Base-by-base conservation (phyloP, 2,113 vertebrate genomes). In the Callionymus lyra region DNA sequence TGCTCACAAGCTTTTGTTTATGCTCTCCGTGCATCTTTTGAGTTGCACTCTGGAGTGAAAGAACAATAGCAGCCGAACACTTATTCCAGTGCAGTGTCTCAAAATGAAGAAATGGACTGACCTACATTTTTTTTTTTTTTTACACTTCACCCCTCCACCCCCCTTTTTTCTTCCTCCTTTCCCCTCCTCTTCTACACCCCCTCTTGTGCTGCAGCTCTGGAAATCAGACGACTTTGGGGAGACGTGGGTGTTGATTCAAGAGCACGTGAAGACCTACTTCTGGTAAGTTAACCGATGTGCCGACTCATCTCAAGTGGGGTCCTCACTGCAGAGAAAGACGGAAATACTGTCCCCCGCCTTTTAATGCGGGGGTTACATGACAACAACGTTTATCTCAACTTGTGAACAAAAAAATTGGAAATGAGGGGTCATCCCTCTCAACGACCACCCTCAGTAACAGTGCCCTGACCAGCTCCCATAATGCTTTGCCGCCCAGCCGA, bases 201-300 rank as follows among this genome's bases (percentile, higher is more conserved):
- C 32, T 42, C 44, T 31, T 54, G 38, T 21, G 31, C 54, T 70
- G 16, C 82, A 99, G 95, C 87, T 99, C 11, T 99, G 95, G 95
- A 97, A 94, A 62, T 99, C 95, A 0, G 94, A 97, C 15, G 93
- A 99, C 74, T 99, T 98, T 65, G 94, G 95, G 42, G 92, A 90
- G 84, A 95, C 93, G 1, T 99, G 95, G 95, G 81, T 95, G 66
- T 84, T 99, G 88, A 96, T 99, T 80, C 94, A 99, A 59, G 94
- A 98, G 16, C 94, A 99, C 0, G 95, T 99, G 50, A 99, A 95
- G 76, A 86, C 91, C 35, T 95, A 95, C 59, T 89, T 90, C 48
- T 99, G 95, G 95, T 99, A 88, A 36, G 94, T 60, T 40, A 33
- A 19, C 9, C 32, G 1, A 17, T 31, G 21, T 43, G 31, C 39